Evolutionary conservation across 2,888 invertebrate genomes (phyloP).

Genomic region (Mycalesis mineus): DNA sequence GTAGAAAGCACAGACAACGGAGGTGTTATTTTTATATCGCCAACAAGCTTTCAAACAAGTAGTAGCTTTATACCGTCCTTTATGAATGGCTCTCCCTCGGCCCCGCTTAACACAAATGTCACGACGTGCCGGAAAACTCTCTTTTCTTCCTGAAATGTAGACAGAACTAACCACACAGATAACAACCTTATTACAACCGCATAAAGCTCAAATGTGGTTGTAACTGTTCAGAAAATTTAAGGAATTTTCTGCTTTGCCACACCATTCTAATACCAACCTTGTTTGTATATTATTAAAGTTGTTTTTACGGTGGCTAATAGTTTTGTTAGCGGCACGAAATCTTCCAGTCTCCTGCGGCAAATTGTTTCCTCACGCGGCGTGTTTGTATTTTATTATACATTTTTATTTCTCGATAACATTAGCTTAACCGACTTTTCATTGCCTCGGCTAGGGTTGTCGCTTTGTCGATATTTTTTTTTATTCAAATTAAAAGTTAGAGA

Average conservation of each 20-base stretch:
- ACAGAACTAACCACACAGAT: slow-evolving; percentile 39
- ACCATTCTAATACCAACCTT: slow-evolving; percentile 46
- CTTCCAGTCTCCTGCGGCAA: slow-evolving; percentile 77
- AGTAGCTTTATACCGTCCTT: slow-evolving; percentile 53
- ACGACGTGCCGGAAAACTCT: slow-evolving; percentile 76
- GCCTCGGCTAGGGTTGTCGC: slow-evolving; percentile 70
- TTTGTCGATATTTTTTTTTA: background rate
- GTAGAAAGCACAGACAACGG: background rate
- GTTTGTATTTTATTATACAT: slow-evolving; percentile 79
- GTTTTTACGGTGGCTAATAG: slow-evolving; percentile 34
- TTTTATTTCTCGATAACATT: slow-evolving; percentile 79
- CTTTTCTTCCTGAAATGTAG: slow-evolving; percentile 75
- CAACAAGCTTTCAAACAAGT: slow-evolving; percentile 64
- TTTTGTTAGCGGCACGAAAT: slow-evolving; percentile 61
- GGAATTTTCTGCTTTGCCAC: slow-evolving; percentile 60
- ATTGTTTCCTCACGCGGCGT: slow-evolving; percentile 77
- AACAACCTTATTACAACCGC: slow-evolving; percentile 37
- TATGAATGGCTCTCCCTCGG: slow-evolving; percentile 71
- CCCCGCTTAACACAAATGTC: slow-evolving; percentile 76
- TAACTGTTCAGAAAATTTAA: slow-evolving; percentile 55
- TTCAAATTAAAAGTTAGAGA: no score
- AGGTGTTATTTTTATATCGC: slow-evolving; percentile 33
- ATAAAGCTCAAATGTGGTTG: slow-evolving; percentile 41
- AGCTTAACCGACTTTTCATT: slow-evolving; percentile 79
- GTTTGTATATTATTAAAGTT: slow-evolving; percentile 32